phyloP scores from a whole-genome alignment of 2,797 vertebrate genomes.

The Aldrovandia affinis region DNA sequence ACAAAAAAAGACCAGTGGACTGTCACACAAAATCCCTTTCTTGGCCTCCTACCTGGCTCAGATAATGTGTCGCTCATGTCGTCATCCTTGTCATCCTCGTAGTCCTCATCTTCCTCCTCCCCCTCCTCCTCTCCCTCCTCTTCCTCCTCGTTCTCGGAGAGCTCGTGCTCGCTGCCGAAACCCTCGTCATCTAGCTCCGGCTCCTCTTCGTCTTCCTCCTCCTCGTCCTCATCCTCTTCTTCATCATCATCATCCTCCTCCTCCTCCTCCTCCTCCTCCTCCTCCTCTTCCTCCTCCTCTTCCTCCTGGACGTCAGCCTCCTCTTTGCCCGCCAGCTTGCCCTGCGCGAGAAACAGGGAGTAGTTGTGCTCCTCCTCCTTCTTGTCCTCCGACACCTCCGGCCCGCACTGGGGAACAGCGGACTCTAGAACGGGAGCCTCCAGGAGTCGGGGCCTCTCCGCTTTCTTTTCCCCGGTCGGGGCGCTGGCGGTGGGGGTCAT shows the following conservation, averaged over 20 bases:
- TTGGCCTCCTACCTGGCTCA: conserved; percentile 84
- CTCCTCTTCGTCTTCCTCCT: conserved; percentile 84
- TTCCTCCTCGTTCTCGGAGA: conserved; percentile 91
- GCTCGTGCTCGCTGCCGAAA: conserved; percentile 95
- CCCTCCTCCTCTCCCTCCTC: conserved; percentile 86
- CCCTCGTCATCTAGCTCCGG: conserved; percentile 90
- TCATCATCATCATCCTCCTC: conserved; percentile 70
- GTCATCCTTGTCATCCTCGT: conserved; percentile 80
- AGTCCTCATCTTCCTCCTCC: conserved; percentile 67
- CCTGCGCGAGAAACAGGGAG: conserved; percentile 91
- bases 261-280: conserved; percentile 74
- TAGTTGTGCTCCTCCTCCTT: conserved; percentile 99
- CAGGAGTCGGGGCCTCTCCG: conserved; percentile 48
- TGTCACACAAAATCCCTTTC: background rate
- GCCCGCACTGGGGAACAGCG: conserved; percentile 56
- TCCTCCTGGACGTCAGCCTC: conserved; percentile 77
- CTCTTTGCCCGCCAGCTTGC: conserved; percentile 74
- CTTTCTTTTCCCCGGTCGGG: conserved; percentile 59
- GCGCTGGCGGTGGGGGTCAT: conserved; percentile 44
- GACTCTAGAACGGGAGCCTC: conserved; percentile 45
- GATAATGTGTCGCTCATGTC: conserved; percentile 97
- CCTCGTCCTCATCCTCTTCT: too few species aligned
- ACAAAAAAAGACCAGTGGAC: background rate
- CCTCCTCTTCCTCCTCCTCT: conserved; percentile 83
- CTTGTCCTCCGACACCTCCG: conserved; percentile 85